Percentiles rank a stretch among this genome's conserved stretches.
Conservation (phyloP, 64 coral and sea anemone species). For the Stylophora pistillata region DNA sequence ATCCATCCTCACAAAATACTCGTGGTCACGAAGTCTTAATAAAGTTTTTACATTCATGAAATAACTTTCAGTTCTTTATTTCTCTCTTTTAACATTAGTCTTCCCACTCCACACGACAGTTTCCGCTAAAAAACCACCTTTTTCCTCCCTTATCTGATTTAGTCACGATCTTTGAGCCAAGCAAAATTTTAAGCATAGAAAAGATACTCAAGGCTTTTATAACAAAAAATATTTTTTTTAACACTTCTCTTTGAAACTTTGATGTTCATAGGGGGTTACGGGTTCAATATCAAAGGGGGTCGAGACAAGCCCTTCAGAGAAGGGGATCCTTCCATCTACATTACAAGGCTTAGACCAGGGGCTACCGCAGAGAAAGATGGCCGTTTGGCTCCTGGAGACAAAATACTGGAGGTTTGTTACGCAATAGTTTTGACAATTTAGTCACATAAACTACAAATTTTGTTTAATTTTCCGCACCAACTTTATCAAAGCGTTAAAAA, state of each 20-base stretch:
- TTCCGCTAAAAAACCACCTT: not conserved
- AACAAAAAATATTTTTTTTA: not conserved
- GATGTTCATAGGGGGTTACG: constrained; percentile 57
- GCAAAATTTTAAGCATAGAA: too few species aligned
- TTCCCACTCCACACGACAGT: too few species aligned
- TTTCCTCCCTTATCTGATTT: not conserved
- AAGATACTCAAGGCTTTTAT: too few species aligned
- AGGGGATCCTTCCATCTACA: constrained; percentile 84
- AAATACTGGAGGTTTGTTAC: constrained; percentile 82
- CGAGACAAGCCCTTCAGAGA: constrained; percentile 71
- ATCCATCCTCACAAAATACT: not conserved
- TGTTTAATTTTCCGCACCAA: not conserved
- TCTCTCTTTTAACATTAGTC: not conserved
- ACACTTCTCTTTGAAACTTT: not conserved
- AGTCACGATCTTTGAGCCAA: too few species aligned
- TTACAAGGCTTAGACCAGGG: constrained; percentile 77
- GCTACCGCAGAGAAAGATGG: constrained; percentile 88
- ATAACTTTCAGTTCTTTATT: not conserved
- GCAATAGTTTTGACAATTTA: not conserved
- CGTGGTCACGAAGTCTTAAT: not conserved
- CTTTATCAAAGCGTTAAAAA: too few species aligned
- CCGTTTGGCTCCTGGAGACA: constrained; percentile 84
- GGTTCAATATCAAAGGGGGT: constrained; percentile 94
- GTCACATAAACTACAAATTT: not conserved
- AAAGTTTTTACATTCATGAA: not conserved